Evolutionary conservation across 2,888 invertebrate species (phyloP).

Genomic region (Diabrotica balteata): DNA sequence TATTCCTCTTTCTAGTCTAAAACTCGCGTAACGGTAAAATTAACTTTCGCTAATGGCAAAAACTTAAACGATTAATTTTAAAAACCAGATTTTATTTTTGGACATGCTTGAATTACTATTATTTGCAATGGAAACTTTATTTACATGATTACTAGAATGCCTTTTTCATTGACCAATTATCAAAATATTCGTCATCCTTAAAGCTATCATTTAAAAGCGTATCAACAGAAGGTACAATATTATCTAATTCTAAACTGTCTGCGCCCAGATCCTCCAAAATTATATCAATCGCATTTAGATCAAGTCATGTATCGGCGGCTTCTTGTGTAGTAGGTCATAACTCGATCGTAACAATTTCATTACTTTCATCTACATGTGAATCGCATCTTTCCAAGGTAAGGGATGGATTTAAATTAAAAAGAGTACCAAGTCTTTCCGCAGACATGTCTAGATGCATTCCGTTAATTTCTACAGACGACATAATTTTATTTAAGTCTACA

Average conservation of each 20-base stretch:
- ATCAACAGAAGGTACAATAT: constrained; percentile 43
- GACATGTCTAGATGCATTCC: constrained; percentile 63
- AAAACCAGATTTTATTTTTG: no score
- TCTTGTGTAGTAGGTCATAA: neutral
- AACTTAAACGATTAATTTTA: no score
- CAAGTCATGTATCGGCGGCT: constrained; percentile 34
- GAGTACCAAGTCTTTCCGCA: constrained; percentile 62
- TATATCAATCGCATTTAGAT: constrained; percentile 33
- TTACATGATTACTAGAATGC: no score
- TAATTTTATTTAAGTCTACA: constrained; percentile 60
- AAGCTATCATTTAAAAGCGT: constrained; percentile 31
- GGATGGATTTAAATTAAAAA: constrained; percentile 63
- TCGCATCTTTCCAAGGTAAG: constrained; percentile 60
- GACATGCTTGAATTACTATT: no score
- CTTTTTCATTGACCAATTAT: constrained; percentile 10
- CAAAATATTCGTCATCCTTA: constrained; percentile 21
- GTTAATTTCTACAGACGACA: constrained; percentile 64
- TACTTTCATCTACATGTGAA: neutral
- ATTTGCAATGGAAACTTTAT: no score
- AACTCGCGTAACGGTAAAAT: no score
- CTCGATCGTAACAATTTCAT: neutral
- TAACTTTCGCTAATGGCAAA: no score
- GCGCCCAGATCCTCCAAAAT: constrained; percentile 41
- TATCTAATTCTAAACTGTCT: constrained; percentile 45
- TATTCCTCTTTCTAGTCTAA: no score